Conservation (phyloP, 2,888 invertebrate species). For the Drosophila ustulata region DNA sequence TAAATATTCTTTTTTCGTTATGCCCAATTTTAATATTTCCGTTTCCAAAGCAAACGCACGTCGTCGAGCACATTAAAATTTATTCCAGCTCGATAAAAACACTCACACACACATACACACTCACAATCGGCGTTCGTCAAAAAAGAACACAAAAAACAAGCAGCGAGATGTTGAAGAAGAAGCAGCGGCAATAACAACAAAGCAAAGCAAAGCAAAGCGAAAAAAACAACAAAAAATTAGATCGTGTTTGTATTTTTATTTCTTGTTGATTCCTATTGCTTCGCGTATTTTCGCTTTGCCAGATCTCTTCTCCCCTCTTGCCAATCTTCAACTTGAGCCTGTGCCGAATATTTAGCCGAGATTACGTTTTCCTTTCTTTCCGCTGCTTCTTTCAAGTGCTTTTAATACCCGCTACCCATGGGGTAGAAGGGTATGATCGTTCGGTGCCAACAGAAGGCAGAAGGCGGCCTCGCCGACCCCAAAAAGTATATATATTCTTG, state of each 20-base stretch:
- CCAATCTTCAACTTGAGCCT: conserved; percentile 30
- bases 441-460: too few relatives aligned
- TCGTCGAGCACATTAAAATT: conserved; percentile 63
- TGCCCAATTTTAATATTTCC: conserved; percentile 73
- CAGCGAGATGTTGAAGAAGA: conserved; percentile 20
- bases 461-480: too few relatives aligned
- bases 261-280: conserved; percentile 46
- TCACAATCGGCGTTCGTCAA: conserved; percentile 14
- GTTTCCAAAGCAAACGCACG: conserved; percentile 55
- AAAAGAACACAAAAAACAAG: not conserved
- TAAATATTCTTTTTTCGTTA: conserved; percentile 40
- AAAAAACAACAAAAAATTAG: conserved; percentile 51
- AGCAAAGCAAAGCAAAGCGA: conserved; percentile 20
- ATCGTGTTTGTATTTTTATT: conserved; percentile 61
- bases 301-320: conserved; percentile 27
- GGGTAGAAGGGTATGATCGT: too few relatives aligned
- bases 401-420: not conserved
- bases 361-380: conserved; percentile 34
- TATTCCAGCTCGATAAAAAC: conserved; percentile 62
- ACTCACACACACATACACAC: conserved; percentile 14
- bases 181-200: conserved; percentile 26
- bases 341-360: conserved; percentile 39
- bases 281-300: conserved; percentile 29
- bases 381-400: conserved; percentile 34
- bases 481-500: too few relatives aligned